phyloP scores from a whole-genome alignment of 2,888 invertebrate genomes.

The Sinelater perroti region DNA sequence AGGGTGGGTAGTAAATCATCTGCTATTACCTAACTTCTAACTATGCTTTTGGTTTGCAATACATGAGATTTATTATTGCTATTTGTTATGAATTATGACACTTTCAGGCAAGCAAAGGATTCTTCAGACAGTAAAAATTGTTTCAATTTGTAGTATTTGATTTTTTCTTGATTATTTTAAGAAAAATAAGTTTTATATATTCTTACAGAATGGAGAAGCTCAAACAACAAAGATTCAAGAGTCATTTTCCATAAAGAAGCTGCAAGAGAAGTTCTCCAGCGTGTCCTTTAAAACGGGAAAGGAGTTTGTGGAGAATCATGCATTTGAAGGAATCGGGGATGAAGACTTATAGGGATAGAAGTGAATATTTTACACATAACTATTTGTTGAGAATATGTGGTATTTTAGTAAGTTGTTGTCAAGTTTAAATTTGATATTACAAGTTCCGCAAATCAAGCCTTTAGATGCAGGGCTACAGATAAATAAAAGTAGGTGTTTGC shows the following conservation, averaged over 20 bases:
- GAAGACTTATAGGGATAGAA: slow-evolving; percentile 77
- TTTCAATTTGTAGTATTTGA: neutral
- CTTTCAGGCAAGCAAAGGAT: too few relatives aligned
- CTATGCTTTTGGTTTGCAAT: too few relatives aligned
- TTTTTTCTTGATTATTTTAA: too few relatives aligned
- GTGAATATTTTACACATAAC: neutral
- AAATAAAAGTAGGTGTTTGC: neutral
- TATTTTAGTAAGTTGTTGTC: neutral
- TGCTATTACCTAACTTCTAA: too few relatives aligned
- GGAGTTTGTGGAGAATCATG: slow-evolving; percentile 86
- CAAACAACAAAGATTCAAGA: slow-evolving; percentile 67
- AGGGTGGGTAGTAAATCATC: too few relatives aligned
- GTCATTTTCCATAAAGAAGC: slow-evolving; percentile 78
- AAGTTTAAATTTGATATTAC: neutral
- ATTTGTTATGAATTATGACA: too few relatives aligned
- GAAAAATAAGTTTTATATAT: slow-evolving; percentile 2
- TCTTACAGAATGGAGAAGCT: slow-evolving; percentile 64
- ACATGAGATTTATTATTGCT: too few relatives aligned
- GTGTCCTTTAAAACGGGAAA: slow-evolving; percentile 75
- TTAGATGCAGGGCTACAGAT: neutral
- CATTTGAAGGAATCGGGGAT: slow-evolving; percentile 95
- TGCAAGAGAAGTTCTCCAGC: slow-evolving; percentile 76
- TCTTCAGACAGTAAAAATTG: too few relatives aligned
- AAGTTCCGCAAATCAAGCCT: too few relatives aligned
- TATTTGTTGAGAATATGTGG: neutral